Base-by-base conservation (phyloP, 2,113 vertebrate genomes). In the Dicrurus megarhynchus region DNA sequence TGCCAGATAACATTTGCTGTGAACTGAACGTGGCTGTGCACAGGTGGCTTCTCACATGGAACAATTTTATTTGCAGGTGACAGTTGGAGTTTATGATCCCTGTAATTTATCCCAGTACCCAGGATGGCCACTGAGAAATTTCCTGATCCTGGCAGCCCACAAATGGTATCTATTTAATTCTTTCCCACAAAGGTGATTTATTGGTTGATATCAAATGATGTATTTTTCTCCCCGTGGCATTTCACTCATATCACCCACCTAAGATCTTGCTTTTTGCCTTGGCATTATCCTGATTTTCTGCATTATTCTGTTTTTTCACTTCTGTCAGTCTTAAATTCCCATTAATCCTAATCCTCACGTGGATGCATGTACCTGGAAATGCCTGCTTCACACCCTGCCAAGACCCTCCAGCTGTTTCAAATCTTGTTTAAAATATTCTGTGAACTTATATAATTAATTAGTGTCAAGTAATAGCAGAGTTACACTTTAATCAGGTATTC, bases 51-150 rank as follows among this genome's bases (percentile, higher is more conserved):
- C 59, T 95, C n/a, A 94, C 16, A 79, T 9, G 41, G 24, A 79
- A 49, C 47, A 17, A 77, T 86, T 96, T 92, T 93, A 26, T 97
- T 97, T 97, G 69, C 95, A 99, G 99, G 98, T 99, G n/a, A 98
- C 98, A 11, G 95, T 99, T 95, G 99, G 99, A 52, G 98, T 99
- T 65, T 99, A 99, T 85, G 99, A 99, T 96, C 99, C 99, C 0
- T 99, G 99, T 96, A 99, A 99, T 91, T 98, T 99, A 90, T 97
- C 98, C n/a, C 98, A 99, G 64, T 99, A 99, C 97, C 99, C 99
- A 11, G 99, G 99, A 94, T 99, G 99, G 99, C 99, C 99, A 69
- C 95, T 99, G 97, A 98, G 99, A 97, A 99, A 99, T 95, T 97
- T 99, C 70, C 98, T 99, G 95, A 95, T 99, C 84, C 98, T 99